Evolutionary conservation across 2,797 vertebrate genomes (phyloP).

Genomic region (Melopsittacus undulatus): DNA sequence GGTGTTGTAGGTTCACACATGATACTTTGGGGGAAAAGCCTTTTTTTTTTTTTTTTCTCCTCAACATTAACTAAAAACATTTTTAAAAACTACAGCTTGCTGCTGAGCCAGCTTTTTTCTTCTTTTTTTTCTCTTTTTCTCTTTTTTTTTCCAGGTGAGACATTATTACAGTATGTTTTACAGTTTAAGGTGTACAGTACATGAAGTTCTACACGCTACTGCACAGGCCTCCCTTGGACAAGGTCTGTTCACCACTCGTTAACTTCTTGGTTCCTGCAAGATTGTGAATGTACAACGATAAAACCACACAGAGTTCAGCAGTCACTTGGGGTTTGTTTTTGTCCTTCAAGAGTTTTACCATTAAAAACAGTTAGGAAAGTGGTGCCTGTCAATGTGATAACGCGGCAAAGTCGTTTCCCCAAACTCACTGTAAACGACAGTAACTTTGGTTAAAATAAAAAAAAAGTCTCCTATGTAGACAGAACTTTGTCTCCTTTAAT

Average conservation of each 20-base stretch:
- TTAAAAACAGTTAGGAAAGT: conserved; percentile 84
- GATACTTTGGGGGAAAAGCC: conserved; percentile 99
- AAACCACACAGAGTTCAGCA: conserved; percentile 90
- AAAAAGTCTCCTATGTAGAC: conserved; percentile 89
- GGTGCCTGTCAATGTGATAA: conserved; percentile 83
- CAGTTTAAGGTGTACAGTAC: conserved; percentile 97
- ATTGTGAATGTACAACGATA: conserved; percentile 91
- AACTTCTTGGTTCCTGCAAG: conserved; percentile 86
- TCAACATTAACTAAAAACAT: conserved; percentile 98
- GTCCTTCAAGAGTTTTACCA: conserved; percentile 85
- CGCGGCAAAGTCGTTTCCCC: conserved; percentile 89
- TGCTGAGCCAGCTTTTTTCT: conserved; percentile 88
- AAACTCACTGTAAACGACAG: conserved; percentile 99
- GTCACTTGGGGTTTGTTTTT: conserved; percentile 75
- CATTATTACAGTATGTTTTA: conserved; percentile 96
- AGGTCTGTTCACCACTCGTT: conserved; percentile 88
- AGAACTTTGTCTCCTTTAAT: conserved; percentile 88
- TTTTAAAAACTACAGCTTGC: conserved; percentile 96
- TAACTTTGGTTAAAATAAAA: conserved; percentile 99
- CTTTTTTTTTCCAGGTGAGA: conserved; percentile 85
- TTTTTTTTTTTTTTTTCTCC: conserved; percentile 91
- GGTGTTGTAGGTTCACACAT: conserved; percentile 98
- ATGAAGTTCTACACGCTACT: conserved; percentile 98
- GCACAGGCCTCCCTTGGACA: conserved; percentile 93
- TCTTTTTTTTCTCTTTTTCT: conserved; percentile 75